Evolutionary conservation across 1,140 invertebrate genomes (phyloP).

Genomic region (Diorhabda elongata): DNA sequence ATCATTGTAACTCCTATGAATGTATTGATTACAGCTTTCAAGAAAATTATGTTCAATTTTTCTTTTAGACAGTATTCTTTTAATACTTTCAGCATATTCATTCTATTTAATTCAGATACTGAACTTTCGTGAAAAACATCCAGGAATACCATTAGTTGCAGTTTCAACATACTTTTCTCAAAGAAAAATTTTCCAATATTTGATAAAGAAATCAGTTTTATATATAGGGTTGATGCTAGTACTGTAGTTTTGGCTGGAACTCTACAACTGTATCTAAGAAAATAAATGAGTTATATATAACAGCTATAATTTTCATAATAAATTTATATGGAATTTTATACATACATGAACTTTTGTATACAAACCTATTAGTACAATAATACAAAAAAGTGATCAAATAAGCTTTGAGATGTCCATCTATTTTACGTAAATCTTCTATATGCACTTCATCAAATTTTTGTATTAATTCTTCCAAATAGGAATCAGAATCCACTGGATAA

Average conservation of each 20-base stretch:
- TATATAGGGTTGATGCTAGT: slow-evolving; percentile 22
- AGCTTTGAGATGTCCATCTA: slow-evolving; percentile 24
- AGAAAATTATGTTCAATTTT: slow-evolving; percentile 1
- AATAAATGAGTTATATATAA: neutral
- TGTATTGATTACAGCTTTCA: slow-evolving; percentile 2
- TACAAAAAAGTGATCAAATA: slow-evolving; percentile 30
- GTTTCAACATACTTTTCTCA: slow-evolving; percentile 24
- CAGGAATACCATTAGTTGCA: slow-evolving; percentile 3
- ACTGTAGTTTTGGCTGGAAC: slow-evolving; percentile 19
- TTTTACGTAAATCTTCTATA: slow-evolving; percentile 26
- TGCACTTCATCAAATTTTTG: slow-evolving; percentile 23
- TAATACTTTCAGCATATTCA: slow-evolving; percentile 7
- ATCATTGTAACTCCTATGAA: slow-evolving; percentile 9
- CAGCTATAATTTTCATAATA: neutral
- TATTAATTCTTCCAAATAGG: slow-evolving; percentile 27
- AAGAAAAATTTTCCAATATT: slow-evolving; percentile 29
- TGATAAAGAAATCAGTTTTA: slow-evolving; percentile 25
- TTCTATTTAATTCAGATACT: neutral
- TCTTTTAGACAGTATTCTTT: slow-evolving; percentile 12
- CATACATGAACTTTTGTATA: neutral
- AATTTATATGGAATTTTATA: neutral
- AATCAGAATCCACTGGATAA: slow-evolving; percentile 28
- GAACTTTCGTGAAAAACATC: neutral
- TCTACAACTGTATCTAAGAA: slow-evolving; percentile 9
- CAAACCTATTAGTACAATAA: slow-evolving; percentile 21